A percentile compares a stretch with the other conserved stretches of the same genome.
These are phyloP conservation scores for Decapterus maruadsi DNA, from an alignment of 2,797 vertebrate species.

Conservation along the genomic window DNA sequence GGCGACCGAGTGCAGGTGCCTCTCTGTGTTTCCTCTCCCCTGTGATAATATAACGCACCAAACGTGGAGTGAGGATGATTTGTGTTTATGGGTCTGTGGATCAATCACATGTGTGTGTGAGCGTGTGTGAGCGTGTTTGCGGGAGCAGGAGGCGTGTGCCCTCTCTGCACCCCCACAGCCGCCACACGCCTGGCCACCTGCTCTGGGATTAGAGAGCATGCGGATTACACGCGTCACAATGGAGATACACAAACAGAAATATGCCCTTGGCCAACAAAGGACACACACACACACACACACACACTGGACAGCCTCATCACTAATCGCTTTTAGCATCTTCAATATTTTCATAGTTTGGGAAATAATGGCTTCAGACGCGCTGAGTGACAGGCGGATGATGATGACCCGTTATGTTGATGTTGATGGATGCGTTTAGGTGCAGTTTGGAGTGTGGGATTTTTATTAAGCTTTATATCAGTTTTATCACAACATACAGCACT, in stretches of 20 bases:
- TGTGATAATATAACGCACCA: background rate
- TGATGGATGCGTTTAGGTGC: conserved; percentile 6
- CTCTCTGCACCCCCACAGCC: conserved; percentile 70
- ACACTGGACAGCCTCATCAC: conserved; percentile 40
- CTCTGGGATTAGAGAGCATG: conserved; percentile 85
- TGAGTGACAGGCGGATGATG: background rate
- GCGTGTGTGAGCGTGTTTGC: conserved; percentile 49
- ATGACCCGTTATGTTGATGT: conserved; percentile 8
- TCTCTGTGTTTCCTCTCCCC: conserved; percentile 13
- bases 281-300: conserved; percentile 51
- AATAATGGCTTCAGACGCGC: conserved; percentile 24
- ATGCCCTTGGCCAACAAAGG: conserved; percentile 74
- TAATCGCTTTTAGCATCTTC: conserved; percentile 69
- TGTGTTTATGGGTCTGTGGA: conserved; percentile 37
- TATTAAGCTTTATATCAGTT: background rate
- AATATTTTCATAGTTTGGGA: conserved; percentile 56
- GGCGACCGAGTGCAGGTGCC: conserved; percentile 19
- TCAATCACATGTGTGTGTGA: conserved; percentile 42
- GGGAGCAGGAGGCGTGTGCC: conserved; percentile 74
- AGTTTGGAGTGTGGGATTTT: background rate
- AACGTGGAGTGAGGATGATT: background rate
- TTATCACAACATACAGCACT: background rate
- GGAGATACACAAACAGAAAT: conserved; percentile 82
- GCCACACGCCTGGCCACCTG: conserved; percentile 87
- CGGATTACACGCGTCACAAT: conserved; percentile 86